Percentiles rank a stretch among this genome's conserved stretches.
phyloP scores from a whole-genome alignment of 2,888 invertebrate genomes.

The Cerceris ruficornis region DNA sequence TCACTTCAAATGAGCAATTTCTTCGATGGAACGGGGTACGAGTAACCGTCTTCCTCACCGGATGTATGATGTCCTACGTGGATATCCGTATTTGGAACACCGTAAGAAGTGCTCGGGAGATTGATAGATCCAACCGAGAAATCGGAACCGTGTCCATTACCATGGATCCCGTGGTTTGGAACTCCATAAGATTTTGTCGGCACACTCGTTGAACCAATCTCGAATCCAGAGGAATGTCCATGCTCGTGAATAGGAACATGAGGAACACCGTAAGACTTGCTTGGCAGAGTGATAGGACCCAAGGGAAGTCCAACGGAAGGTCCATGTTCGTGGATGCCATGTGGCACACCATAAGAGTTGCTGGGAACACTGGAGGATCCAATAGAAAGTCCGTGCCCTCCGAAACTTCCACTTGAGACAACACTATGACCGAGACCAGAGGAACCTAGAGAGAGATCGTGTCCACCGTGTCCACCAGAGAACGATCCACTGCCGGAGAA shows the following conservation, averaged over 20 bases:
- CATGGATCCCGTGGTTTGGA: not conserved
- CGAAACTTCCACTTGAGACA: not conserved
- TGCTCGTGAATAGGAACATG: not conserved
- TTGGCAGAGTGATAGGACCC: not conserved
- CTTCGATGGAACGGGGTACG: slow-evolving; percentile 61
- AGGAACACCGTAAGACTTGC: slow-evolving; percentile 27
- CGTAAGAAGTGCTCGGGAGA: slow-evolving; percentile 15
- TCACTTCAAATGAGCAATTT: slow-evolving; percentile 38
- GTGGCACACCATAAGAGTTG: slow-evolving; percentile 32
- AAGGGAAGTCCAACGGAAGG: not conserved
- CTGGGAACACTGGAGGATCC: slow-evolving; percentile 22
- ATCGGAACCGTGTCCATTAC: slow-evolving; percentile 1
- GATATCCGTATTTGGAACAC: slow-evolving; percentile 4
- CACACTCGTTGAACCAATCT: not conserved
- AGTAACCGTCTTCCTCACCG: slow-evolving; percentile 50
- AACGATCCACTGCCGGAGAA: slow-evolving; percentile 5
- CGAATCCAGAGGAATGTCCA: not conserved
- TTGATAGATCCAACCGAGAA: not conserved
- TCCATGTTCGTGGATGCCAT: not conserved
- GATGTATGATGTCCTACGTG: slow-evolving; percentile 5
- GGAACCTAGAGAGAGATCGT: not conserved
- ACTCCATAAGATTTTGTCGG: slow-evolving; percentile 10
- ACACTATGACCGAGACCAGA: not conserved
- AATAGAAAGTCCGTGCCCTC: slow-evolving; percentile 9
- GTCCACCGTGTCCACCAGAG: not conserved